phyloP scores from a whole-genome alignment of 2,888 invertebrate genomes.

The Taenaris catops region DNA sequence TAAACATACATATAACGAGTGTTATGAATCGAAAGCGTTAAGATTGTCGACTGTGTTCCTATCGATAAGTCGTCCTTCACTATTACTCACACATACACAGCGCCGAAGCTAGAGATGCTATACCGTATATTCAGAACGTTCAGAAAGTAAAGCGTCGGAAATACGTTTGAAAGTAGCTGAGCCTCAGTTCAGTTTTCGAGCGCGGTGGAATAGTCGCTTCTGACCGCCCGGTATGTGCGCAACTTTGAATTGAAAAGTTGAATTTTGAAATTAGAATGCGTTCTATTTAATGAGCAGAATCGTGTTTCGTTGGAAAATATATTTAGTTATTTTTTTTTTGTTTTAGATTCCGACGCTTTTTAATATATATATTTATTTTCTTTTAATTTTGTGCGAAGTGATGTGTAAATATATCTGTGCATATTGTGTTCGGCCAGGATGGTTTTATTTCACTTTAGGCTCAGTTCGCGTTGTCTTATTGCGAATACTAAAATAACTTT shows the following conservation, averaged over 20 bases:
- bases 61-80: constrained; percentile 23
- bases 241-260: constrained; percentile 18
- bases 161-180: constrained; percentile 46
- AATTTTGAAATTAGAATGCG: constrained; percentile 18
- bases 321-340: constrained; percentile 7
- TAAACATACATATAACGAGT: neutral
- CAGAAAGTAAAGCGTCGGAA: constrained; percentile 51
- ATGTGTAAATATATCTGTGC: constrained; percentile 19
- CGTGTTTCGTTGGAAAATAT: too few species aligned
- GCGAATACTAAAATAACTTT: constrained; percentile 58
- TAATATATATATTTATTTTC: constrained; percentile 11
- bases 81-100: constrained; percentile 23
- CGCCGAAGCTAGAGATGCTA: constrained; percentile 25
- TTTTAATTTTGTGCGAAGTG: constrained; percentile 23
- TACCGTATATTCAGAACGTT: constrained; percentile 28
- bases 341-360: constrained; percentile 4
- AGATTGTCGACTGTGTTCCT: constrained; percentile 9
- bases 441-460: constrained; percentile 9
- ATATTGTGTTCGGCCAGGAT: constrained; percentile 18
- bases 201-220: constrained; percentile 45
- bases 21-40: neutral
- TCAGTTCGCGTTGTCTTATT: constrained; percentile 43
- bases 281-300: too few species aligned
- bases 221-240: constrained; percentile 51
- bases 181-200: constrained; percentile 48